Evolutionary conservation across 2,797 vertebrate genomes (phyloP).

Genomic region (Mormyrops boulengeri): DNA sequence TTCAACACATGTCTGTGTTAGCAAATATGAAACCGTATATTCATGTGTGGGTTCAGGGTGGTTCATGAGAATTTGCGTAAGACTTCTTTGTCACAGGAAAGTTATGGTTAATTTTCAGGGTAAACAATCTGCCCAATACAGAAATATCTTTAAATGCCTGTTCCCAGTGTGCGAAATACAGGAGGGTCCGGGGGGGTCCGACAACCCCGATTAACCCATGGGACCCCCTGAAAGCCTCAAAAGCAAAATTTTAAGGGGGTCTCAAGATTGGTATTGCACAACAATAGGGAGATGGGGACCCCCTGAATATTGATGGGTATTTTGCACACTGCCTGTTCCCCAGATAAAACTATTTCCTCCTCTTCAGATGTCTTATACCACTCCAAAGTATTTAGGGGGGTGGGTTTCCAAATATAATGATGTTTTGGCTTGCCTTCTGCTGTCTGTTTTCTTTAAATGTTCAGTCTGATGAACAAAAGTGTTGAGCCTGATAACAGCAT

Average conservation of each 20-base stretch:
- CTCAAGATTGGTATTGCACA: too few species aligned
- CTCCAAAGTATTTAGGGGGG: background rate
- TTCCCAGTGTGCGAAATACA: background rate
- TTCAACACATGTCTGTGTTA: background rate
- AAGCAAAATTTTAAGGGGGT: too few species aligned
- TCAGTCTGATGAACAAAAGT: background rate
- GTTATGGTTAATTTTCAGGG: slow-evolving; percentile 31
- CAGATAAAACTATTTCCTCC: background rate
- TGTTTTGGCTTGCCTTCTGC: slow-evolving; percentile 28
- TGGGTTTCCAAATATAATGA: slow-evolving; percentile 29
- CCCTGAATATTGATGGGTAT: too few species aligned
- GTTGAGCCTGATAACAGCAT: background rate
- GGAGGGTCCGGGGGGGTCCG: too few species aligned
- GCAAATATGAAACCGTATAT: slow-evolving; percentile 18
- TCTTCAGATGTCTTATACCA: background rate
- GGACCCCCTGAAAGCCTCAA: too few species aligned
- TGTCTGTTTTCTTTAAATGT: slow-evolving; percentile 12
- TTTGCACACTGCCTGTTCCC: background rate
- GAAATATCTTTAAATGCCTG: slow-evolving; percentile 7
- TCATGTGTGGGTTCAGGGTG: slow-evolving; percentile 8
- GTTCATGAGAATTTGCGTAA: slow-evolving; percentile 17
- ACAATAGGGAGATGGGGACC: too few species aligned
- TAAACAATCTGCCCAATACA: slow-evolving; percentile 23
- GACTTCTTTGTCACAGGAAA: slow-evolving; percentile 24
- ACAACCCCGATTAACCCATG: too few species aligned